Evolutionary conservation across 1,140 invertebrate genomes (phyloP), one percentile per base, ranked within the genome.

Genomic region (Pseudachorutes palmiensis): DNA sequence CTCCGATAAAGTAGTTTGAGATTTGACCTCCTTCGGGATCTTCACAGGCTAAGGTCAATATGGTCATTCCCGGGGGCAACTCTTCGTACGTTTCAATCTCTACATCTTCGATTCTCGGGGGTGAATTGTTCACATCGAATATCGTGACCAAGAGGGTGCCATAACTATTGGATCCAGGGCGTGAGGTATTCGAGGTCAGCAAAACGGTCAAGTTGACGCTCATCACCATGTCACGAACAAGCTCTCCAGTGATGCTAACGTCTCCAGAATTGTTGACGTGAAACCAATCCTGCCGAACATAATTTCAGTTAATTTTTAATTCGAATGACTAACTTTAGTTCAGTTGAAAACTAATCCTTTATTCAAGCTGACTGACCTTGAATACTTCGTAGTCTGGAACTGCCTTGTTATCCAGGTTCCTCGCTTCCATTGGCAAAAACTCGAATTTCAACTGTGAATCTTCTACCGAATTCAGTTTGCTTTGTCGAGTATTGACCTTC

Each of bases 1-100:
- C 65, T 29, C 68, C 24, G n/a, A 73, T 66, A 45, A 65, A 73
- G 32, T 73, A 73, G 58, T 62, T 67, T 0, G 69, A 71, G 14
- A 64, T 72, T 74, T 30, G 66, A 31, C 72, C 69, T 1, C 88
- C 86, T 79, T 95, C 93, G 0, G 89, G 89, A 81, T 95, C 92
- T 31, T 84, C 80, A 0, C 91, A 91, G 58, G 84, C 81, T 22
- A 94, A 75, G 1, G 82, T 85, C 57, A 91, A 83, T 14, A 96
- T 84, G 33, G 87, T 77, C 2, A 84, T 87, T 1, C 88, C 90
- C 0, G 87, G 77, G 0, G 83, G 72, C 24, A 73, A 36, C 31
- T 73, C 72, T 45, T 73, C 72, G 26, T 69, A 68, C 9, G 65
- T 73, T 29, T 72, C 70, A 49, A 74, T 66, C 59, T 74, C 72